A percentile compares a stretch with the other conserved stretches of the same genome.
Conservation (phyloP, 1,140 invertebrate species). For the Cylas formicarius region DNA sequence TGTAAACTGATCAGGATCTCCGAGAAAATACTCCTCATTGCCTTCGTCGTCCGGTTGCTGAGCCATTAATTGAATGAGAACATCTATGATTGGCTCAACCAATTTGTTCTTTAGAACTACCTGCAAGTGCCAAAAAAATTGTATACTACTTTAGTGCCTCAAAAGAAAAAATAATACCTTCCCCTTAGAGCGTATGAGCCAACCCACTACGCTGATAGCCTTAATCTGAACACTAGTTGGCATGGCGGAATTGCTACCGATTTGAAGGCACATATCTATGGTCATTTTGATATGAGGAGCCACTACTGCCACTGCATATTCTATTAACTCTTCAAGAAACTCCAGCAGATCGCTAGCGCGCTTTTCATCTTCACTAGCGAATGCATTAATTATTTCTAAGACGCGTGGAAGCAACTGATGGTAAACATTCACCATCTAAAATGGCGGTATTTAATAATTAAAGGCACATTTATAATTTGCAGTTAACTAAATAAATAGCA, state of each 20-base stretch:
- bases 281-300: conserved; percentile 58
- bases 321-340: conserved; percentile 64
- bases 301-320: conserved; percentile 57
- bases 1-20: conserved; percentile 52
- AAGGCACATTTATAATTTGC: neutral
- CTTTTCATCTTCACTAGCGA: conserved; percentile 50
- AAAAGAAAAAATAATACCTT: too few relatives aligned
- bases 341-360: conserved; percentile 59
- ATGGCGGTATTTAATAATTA: conserved; percentile 19
- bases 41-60: conserved; percentile 49
- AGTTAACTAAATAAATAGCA: neutral
- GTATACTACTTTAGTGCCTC: neutral
- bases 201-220: conserved; percentile 59
- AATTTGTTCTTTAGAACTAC: conserved; percentile 66
- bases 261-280: conserved; percentile 59
- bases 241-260: conserved; percentile 49
- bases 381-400: conserved; percentile 50
- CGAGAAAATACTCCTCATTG: conserved; percentile 55
- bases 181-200: conserved; percentile 59
- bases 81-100: conserved; percentile 60
- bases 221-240: conserved; percentile 57
- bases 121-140: conserved; percentile 38
- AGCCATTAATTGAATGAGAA: conserved; percentile 63
- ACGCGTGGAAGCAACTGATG: conserved; percentile 56
- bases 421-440: conserved; percentile 53